Base-by-base conservation (phyloP, 2,797 vertebrate genomes). In the Enteromius anoplus region DNA sequence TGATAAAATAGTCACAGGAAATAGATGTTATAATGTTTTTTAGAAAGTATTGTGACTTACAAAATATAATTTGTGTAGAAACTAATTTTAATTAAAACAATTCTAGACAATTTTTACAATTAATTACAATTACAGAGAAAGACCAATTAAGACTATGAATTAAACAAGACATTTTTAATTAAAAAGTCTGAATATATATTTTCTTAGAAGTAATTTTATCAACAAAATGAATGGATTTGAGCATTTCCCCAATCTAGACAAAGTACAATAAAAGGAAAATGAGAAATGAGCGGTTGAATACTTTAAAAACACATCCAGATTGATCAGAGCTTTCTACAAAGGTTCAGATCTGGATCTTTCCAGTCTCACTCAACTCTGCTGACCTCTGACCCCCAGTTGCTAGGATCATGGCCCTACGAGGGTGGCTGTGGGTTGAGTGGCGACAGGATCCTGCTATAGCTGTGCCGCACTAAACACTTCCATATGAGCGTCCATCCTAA, bases 311-410 rank as follows among this genome's bases (percentile, higher is more conserved):
- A 78, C 58, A 75, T 5, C n/a, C 5, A 15, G 23, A 47, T 37
- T 79, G 71, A 80, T 83, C 79, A 85, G 60, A 72, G 72, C n/a
- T 51, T 82, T 78, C 88, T 85, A 81, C 83, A 87, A 84, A 80
- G 85, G 87, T 87, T 88, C 64, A 53, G 64, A 79, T 68, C 78
- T 69, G 87, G 71, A 85, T 89, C 84, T 88, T 81, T 89, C 86
- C 66, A 40, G 81, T 73, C 85, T 90, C 82, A 81, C 69, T 84
- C 85, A 84, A 81, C 75, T 87, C 83, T 73, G 15, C 65, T 65
- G 87, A 93, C 91, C 92, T 91, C 85, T 93, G 91, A 91, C 90
- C 91, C 68, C 47, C 71, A 55, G 58, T 87, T 75, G 82, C 87
- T 19, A 83, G 89, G 92, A 90, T 92, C 91, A 88, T 82, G 86